Evolutionary conservation across 2,888 invertebrate species (phyloP), one percentile per base, ranked within the genome.

Genomic region (Rapana venosa): DNA sequence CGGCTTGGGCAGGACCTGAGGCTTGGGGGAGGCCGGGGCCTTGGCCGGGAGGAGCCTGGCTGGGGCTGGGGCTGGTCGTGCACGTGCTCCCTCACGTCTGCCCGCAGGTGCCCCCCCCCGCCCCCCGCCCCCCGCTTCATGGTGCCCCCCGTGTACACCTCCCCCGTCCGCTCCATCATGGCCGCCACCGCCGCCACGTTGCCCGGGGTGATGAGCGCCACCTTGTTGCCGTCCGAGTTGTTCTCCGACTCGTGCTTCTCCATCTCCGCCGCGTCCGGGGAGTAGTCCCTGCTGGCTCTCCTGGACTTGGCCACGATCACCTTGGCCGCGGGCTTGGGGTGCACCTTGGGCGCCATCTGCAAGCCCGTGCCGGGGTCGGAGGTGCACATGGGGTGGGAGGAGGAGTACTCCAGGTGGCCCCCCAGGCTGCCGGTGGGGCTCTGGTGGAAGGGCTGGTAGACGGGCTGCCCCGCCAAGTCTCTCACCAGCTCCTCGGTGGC

Each of bases 391-490:
- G 93, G 90, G 85, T 93, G 93, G 20, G 81, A 83, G 85, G 92
- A 91, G 0, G 92, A 92, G 30, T 89, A 91, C 61, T 92, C 88
- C 87, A 91, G 91, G 17, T 92, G 85, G 32, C 56, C n/a, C 13
- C 83, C 84, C 66, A 61, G 13, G 79, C 85, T 47, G 22, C 85
- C 30, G 20, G 36, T 98, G 97, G 93, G 98, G 97, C 90, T 97
- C 96, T 94, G 94, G 91, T 94, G 94, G 91, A 95, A 95, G 4
- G 94, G 94, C 87, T 93, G 93, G 91, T 94, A 94, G 97, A 98
- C 93, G 74, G 92, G 92, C 87, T 92, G 93, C 32, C 93, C 93
- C 66, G 90, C 92, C 87, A 91, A 90, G 83, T 93, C 93, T 32
- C 91, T 91, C 61, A 74, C 26, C 36, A 47, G 36, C 35, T 94